These are phyloP conservation scores for Pachyrhynchus sulphureomaculatus DNA, from an alignment of 1,140 invertebrate species.

Conservation along the genomic window DNA sequence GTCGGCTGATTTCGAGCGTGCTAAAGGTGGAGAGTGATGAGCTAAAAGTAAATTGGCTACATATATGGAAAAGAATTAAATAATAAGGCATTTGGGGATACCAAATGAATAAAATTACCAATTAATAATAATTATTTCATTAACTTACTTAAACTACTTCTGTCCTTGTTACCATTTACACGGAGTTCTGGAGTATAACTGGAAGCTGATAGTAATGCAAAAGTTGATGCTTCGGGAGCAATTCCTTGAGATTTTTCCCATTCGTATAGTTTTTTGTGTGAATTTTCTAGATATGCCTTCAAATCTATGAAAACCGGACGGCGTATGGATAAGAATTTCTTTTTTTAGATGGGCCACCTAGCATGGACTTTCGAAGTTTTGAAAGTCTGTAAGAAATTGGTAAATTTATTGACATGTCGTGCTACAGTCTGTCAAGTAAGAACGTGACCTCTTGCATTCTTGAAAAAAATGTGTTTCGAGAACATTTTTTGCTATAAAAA, in stretches of 20 bases:
- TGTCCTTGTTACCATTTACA: background rate
- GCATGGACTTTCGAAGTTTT: conserved; percentile 62
- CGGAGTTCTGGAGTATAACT: conserved; percentile 50
- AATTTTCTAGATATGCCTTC: conserved; percentile 86
- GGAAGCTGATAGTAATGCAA: conserved; percentile 68
- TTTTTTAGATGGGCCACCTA: conserved; percentile 55
- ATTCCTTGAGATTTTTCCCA: conserved; percentile 86
- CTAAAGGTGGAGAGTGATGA: conserved; percentile 43
- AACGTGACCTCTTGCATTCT: too few relatives aligned
- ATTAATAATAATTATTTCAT: too few relatives aligned
- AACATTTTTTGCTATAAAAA: too few relatives aligned
- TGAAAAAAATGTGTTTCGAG: too few relatives aligned
- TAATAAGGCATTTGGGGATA: too few relatives aligned
- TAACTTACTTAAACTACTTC: background rate
- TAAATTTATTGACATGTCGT: background rate
- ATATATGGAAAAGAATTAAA: too few relatives aligned
- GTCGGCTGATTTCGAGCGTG: conserved; percentile 70
- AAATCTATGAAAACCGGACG: conserved; percentile 78
- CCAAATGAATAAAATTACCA: too few relatives aligned
- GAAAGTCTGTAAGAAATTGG: conserved; percentile 55
- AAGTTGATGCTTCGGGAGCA: conserved; percentile 77
- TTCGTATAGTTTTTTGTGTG: conserved; percentile 83
- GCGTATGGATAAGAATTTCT: conserved; percentile 77
- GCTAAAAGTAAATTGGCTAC: too few relatives aligned
- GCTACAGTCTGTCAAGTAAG: too few relatives aligned